Percentiles rank a stretch among this genome's conserved stretches.
phyloP scores from a whole-genome alignment of 2,888 invertebrate species.

The Eilema depressum region DNA sequence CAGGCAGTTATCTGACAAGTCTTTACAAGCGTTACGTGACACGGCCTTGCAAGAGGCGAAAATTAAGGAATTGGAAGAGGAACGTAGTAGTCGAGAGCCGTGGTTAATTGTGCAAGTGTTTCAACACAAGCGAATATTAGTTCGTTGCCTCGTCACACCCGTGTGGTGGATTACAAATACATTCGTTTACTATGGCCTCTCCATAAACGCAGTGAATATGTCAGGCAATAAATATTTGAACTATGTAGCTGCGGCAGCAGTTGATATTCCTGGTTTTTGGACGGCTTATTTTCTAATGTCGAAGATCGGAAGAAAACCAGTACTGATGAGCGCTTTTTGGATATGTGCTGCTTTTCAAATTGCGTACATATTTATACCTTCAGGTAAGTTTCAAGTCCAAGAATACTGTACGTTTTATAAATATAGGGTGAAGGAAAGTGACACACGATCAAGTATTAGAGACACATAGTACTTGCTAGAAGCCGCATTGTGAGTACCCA shows the following conservation, averaged over 20 bases:
- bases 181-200: slow-evolving; percentile 89
- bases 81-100: slow-evolving; percentile 58
- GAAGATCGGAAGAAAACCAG: slow-evolving; percentile 86
- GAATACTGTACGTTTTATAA: neutral
- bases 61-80: slow-evolving; percentile 47
- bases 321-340: slow-evolving; percentile 85
- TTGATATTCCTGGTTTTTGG: slow-evolving; percentile 90
- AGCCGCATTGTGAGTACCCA: too few species aligned
- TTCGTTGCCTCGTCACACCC: slow-evolving; percentile 66
- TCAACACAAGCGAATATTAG: slow-evolving; percentile 61
- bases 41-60: slow-evolving; percentile 63
- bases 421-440: neutral
- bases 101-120: slow-evolving; percentile 71
- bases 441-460: neutral
- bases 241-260: slow-evolving; percentile 87
- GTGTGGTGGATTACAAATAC: slow-evolving; percentile 89
- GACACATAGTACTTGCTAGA: too few species aligned
- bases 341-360: slow-evolving; percentile 87
- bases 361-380: slow-evolving; percentile 84
- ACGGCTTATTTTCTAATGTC: slow-evolving; percentile 87
- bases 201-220: slow-evolving; percentile 88
- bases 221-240: slow-evolving; percentile 89
- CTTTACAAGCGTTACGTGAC: slow-evolving; percentile 61
- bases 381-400: slow-evolving; percentile 63
- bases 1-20: slow-evolving; percentile 67